A percentile compares a stretch with the other conserved stretches of the same genome.
Evolutionary conservation across 2,797 vertebrate species (phyloP).

Genomic region (Anas acuta): DNA sequence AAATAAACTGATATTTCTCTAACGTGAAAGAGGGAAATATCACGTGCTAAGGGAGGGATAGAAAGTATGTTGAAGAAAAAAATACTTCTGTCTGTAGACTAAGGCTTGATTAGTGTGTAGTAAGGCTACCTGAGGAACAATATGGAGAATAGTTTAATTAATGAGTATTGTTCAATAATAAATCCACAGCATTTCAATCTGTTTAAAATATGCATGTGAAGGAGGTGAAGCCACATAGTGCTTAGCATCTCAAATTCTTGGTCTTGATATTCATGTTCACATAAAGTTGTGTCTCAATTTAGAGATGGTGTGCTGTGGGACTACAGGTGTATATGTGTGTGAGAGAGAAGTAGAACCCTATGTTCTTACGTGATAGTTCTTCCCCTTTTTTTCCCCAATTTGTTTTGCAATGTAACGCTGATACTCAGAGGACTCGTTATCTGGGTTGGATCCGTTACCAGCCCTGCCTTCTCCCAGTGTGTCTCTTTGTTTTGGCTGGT

Average conservation of each 20-base stretch:
- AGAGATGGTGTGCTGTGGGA: not conserved
- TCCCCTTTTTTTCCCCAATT: fast-evolving
- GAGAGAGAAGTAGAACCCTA: no score
- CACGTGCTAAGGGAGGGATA: not conserved
- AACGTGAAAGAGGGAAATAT: not conserved
- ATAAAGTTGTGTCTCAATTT: not conserved
- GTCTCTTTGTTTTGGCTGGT: not conserved
- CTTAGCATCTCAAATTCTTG: not conserved
- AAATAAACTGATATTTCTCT: not conserved
- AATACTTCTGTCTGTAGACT: not conserved
- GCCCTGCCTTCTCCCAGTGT: not conserved
- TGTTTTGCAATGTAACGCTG: not conserved
- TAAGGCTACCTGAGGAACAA: not conserved
- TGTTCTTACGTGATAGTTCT: not conserved
- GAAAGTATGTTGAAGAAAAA: not conserved
- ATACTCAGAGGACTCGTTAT: not conserved
- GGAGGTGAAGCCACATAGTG: not conserved
- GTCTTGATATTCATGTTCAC: not conserved
- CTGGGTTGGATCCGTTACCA: not conserved
- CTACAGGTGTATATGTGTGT: no score
- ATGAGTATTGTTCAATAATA: not conserved
- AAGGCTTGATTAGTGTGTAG: not conserved
- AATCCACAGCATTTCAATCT: not conserved
- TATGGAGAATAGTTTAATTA: not conserved
- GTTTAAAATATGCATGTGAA: not conserved